Conservation (phyloP, 1,140 invertebrate species). For the Diabrotica undecimpunctata region DNA sequence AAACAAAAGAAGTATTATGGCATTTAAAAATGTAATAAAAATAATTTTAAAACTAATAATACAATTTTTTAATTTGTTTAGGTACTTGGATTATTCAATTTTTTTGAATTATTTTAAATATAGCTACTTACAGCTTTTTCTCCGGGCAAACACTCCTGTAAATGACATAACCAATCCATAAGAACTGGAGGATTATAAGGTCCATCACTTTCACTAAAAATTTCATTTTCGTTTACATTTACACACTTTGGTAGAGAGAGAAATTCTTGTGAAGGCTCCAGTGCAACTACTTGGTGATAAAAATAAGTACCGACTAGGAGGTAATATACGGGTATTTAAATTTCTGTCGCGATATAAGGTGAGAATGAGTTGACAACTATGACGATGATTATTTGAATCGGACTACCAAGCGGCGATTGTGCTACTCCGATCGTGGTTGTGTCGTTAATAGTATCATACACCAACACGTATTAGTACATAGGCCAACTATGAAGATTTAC, state of each 20-base stretch:
- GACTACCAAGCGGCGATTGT: background rate
- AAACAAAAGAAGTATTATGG: too few species aligned
- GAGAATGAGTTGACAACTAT: background rate
- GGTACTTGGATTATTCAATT: too few species aligned
- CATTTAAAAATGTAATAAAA: too few species aligned
- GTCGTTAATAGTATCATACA: background rate
- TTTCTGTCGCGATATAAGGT: background rate
- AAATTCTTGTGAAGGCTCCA: background rate
- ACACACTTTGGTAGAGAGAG: background rate
- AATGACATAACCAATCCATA: constrained; percentile 10
- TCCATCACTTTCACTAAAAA: constrained; percentile 18
- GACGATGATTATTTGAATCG: background rate
- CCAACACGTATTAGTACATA: background rate
- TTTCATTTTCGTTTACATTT: constrained; percentile 7
- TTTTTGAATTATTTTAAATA: background rate
- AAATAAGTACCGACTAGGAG: background rate
- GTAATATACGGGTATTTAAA: background rate
- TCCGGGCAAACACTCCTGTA: constrained; percentile 7
- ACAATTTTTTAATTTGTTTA: too few species aligned
- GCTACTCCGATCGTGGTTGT: background rate
- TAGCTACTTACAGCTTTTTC: constrained; percentile 17
- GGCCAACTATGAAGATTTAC: background rate
- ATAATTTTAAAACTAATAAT: too few species aligned
- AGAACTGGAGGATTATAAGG: constrained; percentile 6
- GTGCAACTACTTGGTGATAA: background rate